Evolutionary conservation across 2,888 invertebrate species (phyloP).

Genomic region (Achlya flavicornis): DNA sequence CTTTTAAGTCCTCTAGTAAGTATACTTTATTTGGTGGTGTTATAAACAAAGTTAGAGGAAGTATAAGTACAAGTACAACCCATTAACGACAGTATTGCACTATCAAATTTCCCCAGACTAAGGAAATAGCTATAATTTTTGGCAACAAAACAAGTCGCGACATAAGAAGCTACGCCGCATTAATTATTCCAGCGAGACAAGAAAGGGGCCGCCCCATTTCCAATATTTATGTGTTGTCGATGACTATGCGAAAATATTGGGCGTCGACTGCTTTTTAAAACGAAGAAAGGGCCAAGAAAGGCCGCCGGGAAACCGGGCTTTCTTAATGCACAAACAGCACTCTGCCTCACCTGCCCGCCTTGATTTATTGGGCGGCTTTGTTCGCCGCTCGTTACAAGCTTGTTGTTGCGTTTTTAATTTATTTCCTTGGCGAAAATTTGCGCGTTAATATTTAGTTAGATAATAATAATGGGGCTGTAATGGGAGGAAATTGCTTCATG

Average conservation of each 20-base stretch:
- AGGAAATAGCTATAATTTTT: conserved; percentile 64
- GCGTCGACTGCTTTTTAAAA: conserved; percentile 83
- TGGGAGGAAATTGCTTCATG: conserved; percentile 48
- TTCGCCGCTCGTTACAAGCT: conserved; percentile 80
- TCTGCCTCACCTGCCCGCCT: conserved; percentile 76
- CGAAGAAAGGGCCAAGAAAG: conserved; percentile 82
- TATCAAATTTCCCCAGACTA: conserved; percentile 55
- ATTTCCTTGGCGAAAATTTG: conserved; percentile 76
- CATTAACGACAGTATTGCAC: conserved; percentile 32
- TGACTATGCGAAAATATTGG: conserved; percentile 82
- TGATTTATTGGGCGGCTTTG: conserved; percentile 82
- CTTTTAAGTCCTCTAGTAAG: background rate
- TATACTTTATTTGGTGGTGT: background rate
- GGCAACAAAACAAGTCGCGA: conserved; percentile 75
- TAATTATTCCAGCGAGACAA: conserved; percentile 82
- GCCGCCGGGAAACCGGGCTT: conserved; percentile 77
- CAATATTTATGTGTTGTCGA: conserved; percentile 85
- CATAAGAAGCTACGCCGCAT: conserved; percentile 77
- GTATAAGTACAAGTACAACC: conserved; percentile 30
- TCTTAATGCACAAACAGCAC: conserved; percentile 83
- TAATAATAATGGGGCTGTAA: conserved; percentile 63
- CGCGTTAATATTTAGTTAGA: conserved; percentile 78
- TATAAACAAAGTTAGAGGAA: background rate
- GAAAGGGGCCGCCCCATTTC: conserved; percentile 82
- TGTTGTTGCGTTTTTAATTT: conserved; percentile 84